phyloP scores from a whole-genome alignment of 2,888 invertebrate genomes.

The Melanostoma scalare region DNA sequence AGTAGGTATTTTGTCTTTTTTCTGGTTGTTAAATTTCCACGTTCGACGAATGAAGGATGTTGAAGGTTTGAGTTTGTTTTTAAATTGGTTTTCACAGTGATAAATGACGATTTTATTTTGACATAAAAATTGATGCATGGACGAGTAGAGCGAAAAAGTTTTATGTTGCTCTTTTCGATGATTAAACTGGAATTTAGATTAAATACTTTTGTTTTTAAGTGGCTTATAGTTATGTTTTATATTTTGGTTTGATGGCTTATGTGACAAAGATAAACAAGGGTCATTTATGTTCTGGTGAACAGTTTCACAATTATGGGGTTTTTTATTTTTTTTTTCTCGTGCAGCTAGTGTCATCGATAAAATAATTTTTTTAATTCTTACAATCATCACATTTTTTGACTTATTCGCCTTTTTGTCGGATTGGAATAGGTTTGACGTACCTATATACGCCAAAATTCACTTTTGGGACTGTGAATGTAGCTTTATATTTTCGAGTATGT shows the following conservation, averaged over 20 bases:
- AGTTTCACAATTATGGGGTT: background rate
- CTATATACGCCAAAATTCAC: no score
- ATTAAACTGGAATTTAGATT: conserved; percentile 41
- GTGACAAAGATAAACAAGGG: conserved; percentile 1
- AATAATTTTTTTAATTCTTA: no score
- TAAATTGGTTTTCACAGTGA: conserved; percentile 65
- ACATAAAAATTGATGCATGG: conserved; percentile 64
- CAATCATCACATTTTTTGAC: no score
- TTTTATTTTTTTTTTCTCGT: no score
- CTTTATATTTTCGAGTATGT: no score
- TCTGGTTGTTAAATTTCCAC: conserved; percentile 3
- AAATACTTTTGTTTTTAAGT: conserved; percentile 44
- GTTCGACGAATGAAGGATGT: conserved; percentile 42
- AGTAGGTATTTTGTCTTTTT: background rate
- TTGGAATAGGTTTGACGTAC: no score
- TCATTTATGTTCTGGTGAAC: background rate
- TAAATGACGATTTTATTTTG: conserved; percentile 69
- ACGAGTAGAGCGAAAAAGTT: conserved; percentile 14
- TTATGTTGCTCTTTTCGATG: conserved; percentile 34
- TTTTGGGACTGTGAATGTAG: no score
- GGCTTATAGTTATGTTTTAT: conserved; percentile 6
- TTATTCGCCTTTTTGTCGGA: no score
- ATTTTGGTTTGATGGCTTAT: background rate
- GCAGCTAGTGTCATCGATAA: no score
- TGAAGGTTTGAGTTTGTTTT: conserved; percentile 62